These are phyloP conservation scores for Aramus guarauna DNA, from an alignment of 2,113 vertebrate species.

Conservation along the genomic window DNA sequence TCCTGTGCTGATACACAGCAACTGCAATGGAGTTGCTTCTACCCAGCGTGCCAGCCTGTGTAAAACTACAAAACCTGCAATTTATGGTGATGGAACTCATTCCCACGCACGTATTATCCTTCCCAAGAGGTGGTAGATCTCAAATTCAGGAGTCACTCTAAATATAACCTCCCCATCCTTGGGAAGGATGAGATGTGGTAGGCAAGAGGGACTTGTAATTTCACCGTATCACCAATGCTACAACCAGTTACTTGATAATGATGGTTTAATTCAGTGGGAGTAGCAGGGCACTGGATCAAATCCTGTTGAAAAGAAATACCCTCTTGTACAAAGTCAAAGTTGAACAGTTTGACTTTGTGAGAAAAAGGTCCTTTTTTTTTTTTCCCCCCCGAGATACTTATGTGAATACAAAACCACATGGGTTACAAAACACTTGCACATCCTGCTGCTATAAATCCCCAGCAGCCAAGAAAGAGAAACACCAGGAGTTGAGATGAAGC, in stretches of 20 bases:
- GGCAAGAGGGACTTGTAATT: neutral
- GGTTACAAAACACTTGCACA: neutral
- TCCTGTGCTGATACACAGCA: neutral
- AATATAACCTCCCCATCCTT: neutral
- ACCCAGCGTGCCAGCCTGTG: neutral
- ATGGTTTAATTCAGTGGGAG: neutral
- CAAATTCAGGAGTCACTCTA: neutral
- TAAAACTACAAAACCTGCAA: neutral
- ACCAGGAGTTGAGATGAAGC: neutral
- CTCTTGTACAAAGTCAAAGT: neutral
- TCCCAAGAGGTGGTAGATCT: neutral
- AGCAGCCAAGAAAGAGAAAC: neutral
- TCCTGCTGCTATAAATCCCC: neutral
- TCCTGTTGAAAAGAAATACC: neutral
- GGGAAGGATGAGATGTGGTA: neutral
- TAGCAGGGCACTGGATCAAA: neutral
- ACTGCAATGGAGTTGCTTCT: neutral
- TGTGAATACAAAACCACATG: rapidly evolving
- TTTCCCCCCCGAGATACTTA: too few species aligned
- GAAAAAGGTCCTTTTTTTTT: neutral
- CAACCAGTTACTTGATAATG: too few species aligned
- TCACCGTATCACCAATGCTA: rapidly evolving
- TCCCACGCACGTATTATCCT: neutral
- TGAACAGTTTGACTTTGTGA: neutral
- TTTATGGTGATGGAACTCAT: neutral